Evolutionary conservation across 2,888 invertebrate genomes (phyloP).

Genomic region (Alviniconcha strummeri): DNA sequence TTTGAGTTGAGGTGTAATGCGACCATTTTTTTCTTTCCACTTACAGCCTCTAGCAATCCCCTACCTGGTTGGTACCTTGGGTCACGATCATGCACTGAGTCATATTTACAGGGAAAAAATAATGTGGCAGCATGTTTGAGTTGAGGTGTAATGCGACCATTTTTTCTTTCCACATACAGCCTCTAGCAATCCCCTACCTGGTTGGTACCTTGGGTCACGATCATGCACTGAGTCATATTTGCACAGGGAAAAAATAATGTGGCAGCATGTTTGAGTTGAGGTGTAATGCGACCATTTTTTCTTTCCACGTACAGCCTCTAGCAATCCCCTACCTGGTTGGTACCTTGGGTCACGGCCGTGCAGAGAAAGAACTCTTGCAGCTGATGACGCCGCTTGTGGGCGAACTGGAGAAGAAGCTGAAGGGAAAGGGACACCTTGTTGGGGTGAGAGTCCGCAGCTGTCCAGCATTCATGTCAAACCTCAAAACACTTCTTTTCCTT

Average conservation of each 20-base stretch:
- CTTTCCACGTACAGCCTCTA: slow-evolving; percentile 51
- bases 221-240: too few relatives aligned
- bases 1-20: too few relatives aligned
- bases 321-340: slow-evolving; percentile 54
- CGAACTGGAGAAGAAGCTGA: slow-evolving; percentile 54
- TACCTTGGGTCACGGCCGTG: slow-evolving; percentile 51
- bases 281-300: too few relatives aligned
- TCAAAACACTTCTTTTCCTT: too few relatives aligned
- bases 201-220: slow-evolving; percentile 31
- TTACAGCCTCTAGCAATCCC: slow-evolving; percentile 59
- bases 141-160: too few relatives aligned
- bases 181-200: slow-evolving; percentile 55
- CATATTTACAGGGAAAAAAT: too few relatives aligned
- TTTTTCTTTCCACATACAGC: slow-evolving; percentile 46
- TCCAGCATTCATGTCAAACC: too few relatives aligned
- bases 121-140: too few relatives aligned
- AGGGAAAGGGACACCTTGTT: slow-evolving; percentile 48
- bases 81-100: too few relatives aligned
- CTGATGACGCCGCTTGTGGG: slow-evolving; percentile 45
- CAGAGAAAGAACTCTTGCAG: slow-evolving; percentile 43
- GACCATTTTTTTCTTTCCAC: background rate
- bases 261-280: too few relatives aligned
- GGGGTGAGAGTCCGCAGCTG: slow-evolving; percentile 45
- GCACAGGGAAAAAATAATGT: too few relatives aligned
- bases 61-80: slow-evolving; percentile 45